A percentile compares a stretch with the other conserved stretches of the same genome.
Evolutionary conservation across 1,140 invertebrate genomes (phyloP).

Genomic region (Pygmarrhopalites habei): DNA sequence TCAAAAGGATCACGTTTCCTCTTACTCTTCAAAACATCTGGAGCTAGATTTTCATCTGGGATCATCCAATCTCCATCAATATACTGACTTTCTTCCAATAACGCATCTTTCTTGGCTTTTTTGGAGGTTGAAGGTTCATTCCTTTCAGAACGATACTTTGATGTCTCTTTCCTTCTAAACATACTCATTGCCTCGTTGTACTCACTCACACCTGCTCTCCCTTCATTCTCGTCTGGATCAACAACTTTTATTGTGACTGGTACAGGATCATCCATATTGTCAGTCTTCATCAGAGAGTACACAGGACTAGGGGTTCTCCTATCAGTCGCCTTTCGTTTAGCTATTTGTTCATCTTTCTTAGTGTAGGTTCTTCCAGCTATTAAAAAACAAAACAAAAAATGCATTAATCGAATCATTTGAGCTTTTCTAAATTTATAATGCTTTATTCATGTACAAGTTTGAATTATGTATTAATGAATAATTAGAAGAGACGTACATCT

Average conservation of each 20-base stretch:
- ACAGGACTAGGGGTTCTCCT: conserved; percentile 10
- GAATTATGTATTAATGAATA: no score
- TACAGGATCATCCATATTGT: neutral
- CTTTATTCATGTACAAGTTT: neutral
- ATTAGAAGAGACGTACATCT: conserved; percentile 8
- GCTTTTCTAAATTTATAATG: neutral
- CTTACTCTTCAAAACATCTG: conserved; percentile 12
- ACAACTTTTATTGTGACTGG: conserved; percentile 22
- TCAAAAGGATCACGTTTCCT: conserved; percentile 31
- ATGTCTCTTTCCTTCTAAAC: neutral
- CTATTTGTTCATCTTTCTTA: conserved; percentile 17
- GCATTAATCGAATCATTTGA: neutral
- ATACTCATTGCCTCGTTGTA: conserved; percentile 24
- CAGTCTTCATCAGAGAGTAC: conserved; percentile 9
- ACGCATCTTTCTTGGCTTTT: conserved; percentile 13
- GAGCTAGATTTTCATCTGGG: conserved; percentile 11
- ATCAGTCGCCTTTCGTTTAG: neutral
- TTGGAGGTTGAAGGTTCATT: neutral
- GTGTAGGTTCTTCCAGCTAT: conserved; percentile 16
- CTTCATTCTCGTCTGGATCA: conserved; percentile 34
- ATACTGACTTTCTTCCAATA: conserved; percentile 20
- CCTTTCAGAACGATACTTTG: neutral
- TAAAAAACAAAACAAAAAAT: neutral
- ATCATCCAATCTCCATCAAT: conserved; percentile 29
- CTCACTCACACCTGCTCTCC: conserved; percentile 19